These are phyloP conservation scores for Chrysomela aeneicollis DNA, from an alignment of 2,888 invertebrate genomes.

Conservation along the genomic window DNA sequence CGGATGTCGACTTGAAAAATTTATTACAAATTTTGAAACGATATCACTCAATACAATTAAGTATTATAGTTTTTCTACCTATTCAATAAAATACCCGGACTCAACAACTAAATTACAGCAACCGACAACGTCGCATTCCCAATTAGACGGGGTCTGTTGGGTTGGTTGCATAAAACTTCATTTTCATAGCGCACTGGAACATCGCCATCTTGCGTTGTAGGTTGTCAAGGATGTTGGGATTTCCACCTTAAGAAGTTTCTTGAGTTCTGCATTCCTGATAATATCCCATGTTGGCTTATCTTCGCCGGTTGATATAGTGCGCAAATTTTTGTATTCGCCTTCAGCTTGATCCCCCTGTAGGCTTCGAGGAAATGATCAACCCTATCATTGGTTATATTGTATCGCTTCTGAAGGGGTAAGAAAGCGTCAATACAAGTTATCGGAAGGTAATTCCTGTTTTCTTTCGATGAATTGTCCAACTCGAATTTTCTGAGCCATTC, in stretches of 20 bases:
- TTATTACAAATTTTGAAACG: no score
- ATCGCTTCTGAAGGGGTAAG: conserved; percentile 64
- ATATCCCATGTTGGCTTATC: conserved; percentile 78
- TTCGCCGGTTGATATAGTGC: conserved; percentile 67
- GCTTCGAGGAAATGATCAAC: conserved; percentile 68
- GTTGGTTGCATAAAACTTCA: no score
- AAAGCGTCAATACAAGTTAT: conserved; percentile 68
- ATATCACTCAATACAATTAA: no score
- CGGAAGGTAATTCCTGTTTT: conserved; percentile 75
- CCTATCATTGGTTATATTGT: conserved; percentile 62
- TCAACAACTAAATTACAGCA: no score
- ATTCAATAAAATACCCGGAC: no score
- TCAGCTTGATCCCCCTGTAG: conserved; percentile 68
- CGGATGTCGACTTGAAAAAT: no score
- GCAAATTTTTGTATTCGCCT: conserved; percentile 76
- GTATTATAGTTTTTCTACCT: no score
- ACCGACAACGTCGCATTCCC: no score
- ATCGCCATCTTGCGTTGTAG: no score
- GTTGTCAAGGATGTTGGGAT: no score
- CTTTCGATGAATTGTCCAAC: conserved; percentile 69
- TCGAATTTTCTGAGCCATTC: conserved; percentile 79
- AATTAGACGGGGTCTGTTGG: no score
- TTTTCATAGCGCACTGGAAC: no score
- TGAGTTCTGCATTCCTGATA: conserved; percentile 71
- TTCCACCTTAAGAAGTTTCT: conserved; percentile 66